Conservation (phyloP, 2,888 invertebrate species). For the Dorcus parallelipipedus region DNA sequence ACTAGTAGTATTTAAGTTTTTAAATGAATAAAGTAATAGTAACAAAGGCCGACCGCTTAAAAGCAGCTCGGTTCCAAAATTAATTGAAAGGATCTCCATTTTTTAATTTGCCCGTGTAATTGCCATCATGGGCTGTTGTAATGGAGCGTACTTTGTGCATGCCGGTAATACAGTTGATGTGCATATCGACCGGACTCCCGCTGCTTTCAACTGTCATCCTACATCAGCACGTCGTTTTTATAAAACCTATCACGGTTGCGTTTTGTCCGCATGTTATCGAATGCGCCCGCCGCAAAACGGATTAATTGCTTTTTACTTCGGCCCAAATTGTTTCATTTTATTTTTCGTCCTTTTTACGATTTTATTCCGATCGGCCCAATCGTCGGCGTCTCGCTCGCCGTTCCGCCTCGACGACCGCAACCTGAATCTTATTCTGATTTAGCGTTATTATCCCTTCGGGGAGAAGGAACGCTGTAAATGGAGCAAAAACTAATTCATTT, state of each 20-base stretch:
- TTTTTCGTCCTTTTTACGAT: background rate
- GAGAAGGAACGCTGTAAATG: background rate
- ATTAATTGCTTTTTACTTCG: slow-evolving; percentile 44
- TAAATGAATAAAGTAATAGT: background rate
- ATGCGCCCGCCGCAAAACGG: slow-evolving; percentile 42
- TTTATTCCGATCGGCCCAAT: too few relatives aligned
- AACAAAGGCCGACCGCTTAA: background rate
- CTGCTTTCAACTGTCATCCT: slow-evolving; percentile 30
- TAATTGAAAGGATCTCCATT: slow-evolving; percentile 1
- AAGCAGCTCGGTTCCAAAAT: too few relatives aligned
- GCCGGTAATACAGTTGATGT: slow-evolving; percentile 41
- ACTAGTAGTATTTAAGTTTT: too few relatives aligned
- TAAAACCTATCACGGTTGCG: slow-evolving; percentile 30
- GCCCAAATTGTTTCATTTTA: background rate
- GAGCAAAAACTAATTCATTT: slow-evolving; percentile 18
- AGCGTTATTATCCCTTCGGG: slow-evolving; percentile 5
- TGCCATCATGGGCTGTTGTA: slow-evolving; percentile 19
- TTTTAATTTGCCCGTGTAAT: slow-evolving; percentile 12
- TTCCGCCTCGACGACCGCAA: too few relatives aligned
- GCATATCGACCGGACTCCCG: slow-evolving; percentile 37
- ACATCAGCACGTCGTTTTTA: slow-evolving; percentile 21
- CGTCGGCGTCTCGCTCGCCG: too few relatives aligned
- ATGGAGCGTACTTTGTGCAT: slow-evolving; percentile 36
- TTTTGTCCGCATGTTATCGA: slow-evolving; percentile 44
- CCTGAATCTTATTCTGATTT: too few relatives aligned